phyloP scores from a whole-genome alignment of 2,797 vertebrate genomes.

The Australoheros facetus region DNA sequence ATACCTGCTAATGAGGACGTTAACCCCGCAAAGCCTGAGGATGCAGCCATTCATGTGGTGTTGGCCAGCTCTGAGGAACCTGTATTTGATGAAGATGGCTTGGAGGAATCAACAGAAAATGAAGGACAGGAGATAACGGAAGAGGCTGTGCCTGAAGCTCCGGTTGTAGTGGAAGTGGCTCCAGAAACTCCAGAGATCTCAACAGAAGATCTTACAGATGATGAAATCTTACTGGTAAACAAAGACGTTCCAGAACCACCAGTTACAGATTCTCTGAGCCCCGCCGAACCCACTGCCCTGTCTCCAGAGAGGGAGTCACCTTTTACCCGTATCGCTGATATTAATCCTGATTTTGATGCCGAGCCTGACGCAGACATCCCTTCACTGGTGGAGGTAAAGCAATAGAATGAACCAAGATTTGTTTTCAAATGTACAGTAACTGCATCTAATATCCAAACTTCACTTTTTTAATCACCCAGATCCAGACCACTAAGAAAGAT shows the following conservation, averaged over 20 bases:
- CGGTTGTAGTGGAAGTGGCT: conserved; percentile 24
- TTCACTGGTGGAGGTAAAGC: conserved; percentile 63
- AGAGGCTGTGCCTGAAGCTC: conserved; percentile 32
- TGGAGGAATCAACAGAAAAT: conserved; percentile 22
- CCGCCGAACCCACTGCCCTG: conserved; percentile 56
- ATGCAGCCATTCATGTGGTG: background rate
- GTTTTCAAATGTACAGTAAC: background rate
- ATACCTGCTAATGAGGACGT: conserved; percentile 7
- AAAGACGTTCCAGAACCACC: conserved; percentile 20
- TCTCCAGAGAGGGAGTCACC: conserved; percentile 70
- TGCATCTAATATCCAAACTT: background rate
- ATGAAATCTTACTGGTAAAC: conserved; percentile 69
- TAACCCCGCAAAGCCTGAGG: background rate
- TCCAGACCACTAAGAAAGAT: conserved; percentile 40
- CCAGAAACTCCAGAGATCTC: conserved; percentile 49
- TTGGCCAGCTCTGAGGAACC: conserved; percentile 16
- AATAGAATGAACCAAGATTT: background rate
- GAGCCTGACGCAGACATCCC: conserved; percentile 47
- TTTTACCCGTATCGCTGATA: conserved; percentile 62
- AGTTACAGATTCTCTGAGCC: conserved; percentile 22
- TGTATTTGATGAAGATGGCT: conserved; percentile 25
- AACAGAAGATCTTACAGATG: conserved; percentile 62
- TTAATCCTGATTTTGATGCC: conserved; percentile 12
- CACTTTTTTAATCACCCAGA: conserved; percentile 29
- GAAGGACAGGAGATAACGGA: conserved; percentile 23